Conservation (phyloP, 1,140 invertebrate genomes). For the Cecropterus lyciades region DNA sequence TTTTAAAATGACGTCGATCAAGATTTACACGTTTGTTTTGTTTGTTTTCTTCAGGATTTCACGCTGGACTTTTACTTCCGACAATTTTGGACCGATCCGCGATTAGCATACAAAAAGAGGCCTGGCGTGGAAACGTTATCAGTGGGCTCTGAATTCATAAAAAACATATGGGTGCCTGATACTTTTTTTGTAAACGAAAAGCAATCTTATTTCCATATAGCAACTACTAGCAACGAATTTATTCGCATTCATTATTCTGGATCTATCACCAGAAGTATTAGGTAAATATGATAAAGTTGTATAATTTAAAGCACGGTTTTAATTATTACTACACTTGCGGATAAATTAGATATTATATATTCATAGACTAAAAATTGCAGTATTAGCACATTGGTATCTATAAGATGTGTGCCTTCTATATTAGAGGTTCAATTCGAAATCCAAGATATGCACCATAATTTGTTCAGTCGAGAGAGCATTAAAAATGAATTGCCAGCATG, state of each 20-base stretch:
- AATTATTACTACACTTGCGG: background rate
- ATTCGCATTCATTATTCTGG: slow-evolving; percentile 97
- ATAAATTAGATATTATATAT: too few relatives aligned
- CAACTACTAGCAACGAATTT: slow-evolving; percentile 99
- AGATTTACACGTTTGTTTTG: slow-evolving; percentile 35
- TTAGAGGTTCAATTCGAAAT: too few relatives aligned
- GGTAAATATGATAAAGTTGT: slow-evolving; percentile 87
- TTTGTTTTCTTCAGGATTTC: slow-evolving; percentile 91
- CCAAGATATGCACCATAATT: too few relatives aligned
- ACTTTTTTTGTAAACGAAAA: slow-evolving; percentile 99
- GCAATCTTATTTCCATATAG: slow-evolving; percentile 99
- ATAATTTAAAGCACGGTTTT: background rate
- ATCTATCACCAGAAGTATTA: slow-evolving; percentile 97
- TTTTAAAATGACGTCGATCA: background rate
- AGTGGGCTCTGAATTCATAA: slow-evolving; percentile 97
- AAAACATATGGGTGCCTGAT: slow-evolving; percentile 99
- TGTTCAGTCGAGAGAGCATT: too few relatives aligned
- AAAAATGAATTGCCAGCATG: too few relatives aligned
- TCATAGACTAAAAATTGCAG: too few relatives aligned
- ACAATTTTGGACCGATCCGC: slow-evolving; percentile 98
- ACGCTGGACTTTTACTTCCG: slow-evolving; percentile 99
- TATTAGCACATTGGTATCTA: too few relatives aligned
- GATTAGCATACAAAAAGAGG: slow-evolving; percentile 94
- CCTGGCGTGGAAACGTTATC: slow-evolving; percentile 94
- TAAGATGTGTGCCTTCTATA: too few relatives aligned